phyloP scores from a whole-genome alignment of 2,113 vertebrate genomes.

The Columbina picui region DNA sequence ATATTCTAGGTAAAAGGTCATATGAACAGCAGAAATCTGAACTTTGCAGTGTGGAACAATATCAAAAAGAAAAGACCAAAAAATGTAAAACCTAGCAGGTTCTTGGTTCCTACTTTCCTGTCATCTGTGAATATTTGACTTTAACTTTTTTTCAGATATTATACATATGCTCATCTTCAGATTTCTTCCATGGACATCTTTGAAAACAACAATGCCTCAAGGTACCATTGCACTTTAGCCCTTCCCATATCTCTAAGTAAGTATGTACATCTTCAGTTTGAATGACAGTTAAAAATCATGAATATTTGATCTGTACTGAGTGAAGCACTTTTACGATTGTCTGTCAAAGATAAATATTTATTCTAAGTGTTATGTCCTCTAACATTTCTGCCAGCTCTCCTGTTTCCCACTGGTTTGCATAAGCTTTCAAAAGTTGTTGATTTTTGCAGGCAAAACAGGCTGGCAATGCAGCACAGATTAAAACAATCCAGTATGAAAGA shows the following conservation, averaged over 20 bases:
- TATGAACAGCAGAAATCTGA: not conserved
- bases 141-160: not conserved
- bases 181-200: not conserved
- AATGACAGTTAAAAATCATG: not conserved
- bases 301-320: not conserved
- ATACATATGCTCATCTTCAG: not conserved
- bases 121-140: not conserved
- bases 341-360: not conserved
- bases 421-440: not conserved
- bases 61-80: fast-evolving
- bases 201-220: not conserved
- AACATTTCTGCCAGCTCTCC: not conserved
- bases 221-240: not conserved
- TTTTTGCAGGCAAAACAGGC: not conserved
- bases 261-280: not conserved
- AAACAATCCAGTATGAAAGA: not conserved
- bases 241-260: not conserved
- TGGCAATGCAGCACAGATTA: not conserved
- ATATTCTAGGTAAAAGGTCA: not conserved
- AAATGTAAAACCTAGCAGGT: not conserved
- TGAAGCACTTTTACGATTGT: not conserved
- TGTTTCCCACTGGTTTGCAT: not conserved
- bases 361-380: not conserved
- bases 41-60: not conserved
- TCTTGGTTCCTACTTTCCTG: not conserved